Base-by-base conservation (phyloP, 2,888 invertebrate genomes). In the Amiota mariae region DNA sequence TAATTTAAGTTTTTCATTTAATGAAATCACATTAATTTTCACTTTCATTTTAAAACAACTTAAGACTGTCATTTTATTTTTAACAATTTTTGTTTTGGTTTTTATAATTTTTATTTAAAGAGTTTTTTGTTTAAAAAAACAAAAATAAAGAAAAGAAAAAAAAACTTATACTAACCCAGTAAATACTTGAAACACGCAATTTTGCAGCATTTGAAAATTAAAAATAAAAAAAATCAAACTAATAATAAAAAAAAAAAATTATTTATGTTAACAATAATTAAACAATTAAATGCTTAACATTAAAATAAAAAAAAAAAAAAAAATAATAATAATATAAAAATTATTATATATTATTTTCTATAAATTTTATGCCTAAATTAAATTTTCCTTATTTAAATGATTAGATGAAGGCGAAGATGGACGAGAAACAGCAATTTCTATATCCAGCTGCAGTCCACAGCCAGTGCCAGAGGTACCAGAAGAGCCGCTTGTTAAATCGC, bases 401-500 rank as follows among this genome's bases (percentile, higher is more conserved):
- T 73, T 82, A 89, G 90, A 88, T 87, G 90, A 89, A 73, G 85
- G 79, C 64, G 89, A 89, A 79, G 86, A 87, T 78, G 85, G 79
- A 20, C 87, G 88, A 73, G 89, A 90, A 77, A 87, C 88, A 78
- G 88, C 84, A 68, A 87, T 88, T 79, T 88, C 89, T 71, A 86
- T 89, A 79, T 88, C 88, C 71, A 89, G 88, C 81, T 87, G 87
- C 81, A 90, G 89, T 79, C 89, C 90, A 73, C 88, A 89, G 81
- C 87, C 79, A 48, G 83, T 82, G 76, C 86, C 87, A 71, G 89
- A 88, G 76, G 79, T 89, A 72, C 82, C 86, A 70, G 87, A 88
- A 85, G 94, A 94, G 85, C 94, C 94, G 61, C 94, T 97, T 81
- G 95, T 97, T 47, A 97, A 97, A 90, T 97, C 97, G 20, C 97